These are phyloP conservation scores for Caloenas nicobarica DNA, from an alignment of 2,113 vertebrate genomes.

Conservation along the genomic window DNA sequence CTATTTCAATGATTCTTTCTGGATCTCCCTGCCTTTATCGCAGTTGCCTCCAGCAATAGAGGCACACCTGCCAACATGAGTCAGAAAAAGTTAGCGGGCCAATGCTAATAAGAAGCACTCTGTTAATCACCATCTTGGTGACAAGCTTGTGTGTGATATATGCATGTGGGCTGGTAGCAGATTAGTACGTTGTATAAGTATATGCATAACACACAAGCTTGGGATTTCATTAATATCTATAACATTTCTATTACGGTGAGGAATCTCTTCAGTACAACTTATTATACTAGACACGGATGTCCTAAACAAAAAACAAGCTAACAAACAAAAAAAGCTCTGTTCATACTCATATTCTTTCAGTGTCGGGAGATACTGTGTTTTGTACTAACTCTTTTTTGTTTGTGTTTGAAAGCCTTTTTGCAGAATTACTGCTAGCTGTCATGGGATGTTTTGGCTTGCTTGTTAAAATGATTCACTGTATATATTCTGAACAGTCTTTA, in stretches of 20 bases:
- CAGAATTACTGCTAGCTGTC: background rate
- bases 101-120: constrained; percentile 2
- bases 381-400: constrained; percentile 14
- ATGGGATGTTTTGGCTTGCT: background rate
- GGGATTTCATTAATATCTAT: constrained; percentile 2
- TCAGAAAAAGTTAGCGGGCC: background rate
- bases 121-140: constrained; percentile 16
- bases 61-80: constrained; percentile 22
- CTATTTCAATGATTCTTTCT: background rate
- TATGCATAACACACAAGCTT: background rate
- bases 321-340: background rate
- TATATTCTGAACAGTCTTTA: background rate
- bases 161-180: background rate
- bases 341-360: background rate
- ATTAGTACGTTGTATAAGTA: background rate
- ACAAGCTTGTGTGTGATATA: background rate
- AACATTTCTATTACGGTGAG: background rate
- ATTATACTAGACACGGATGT: constrained; percentile 21
- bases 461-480: background rate
- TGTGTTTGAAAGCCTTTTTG: background rate
- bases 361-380: background rate
- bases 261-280: background rate
- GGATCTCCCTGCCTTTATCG: background rate
- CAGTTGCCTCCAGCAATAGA: background rate
- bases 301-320: background rate